Evolutionary conservation across 2,113 vertebrate species (phyloP).

Genomic region (Mustelus asterias): DNA sequence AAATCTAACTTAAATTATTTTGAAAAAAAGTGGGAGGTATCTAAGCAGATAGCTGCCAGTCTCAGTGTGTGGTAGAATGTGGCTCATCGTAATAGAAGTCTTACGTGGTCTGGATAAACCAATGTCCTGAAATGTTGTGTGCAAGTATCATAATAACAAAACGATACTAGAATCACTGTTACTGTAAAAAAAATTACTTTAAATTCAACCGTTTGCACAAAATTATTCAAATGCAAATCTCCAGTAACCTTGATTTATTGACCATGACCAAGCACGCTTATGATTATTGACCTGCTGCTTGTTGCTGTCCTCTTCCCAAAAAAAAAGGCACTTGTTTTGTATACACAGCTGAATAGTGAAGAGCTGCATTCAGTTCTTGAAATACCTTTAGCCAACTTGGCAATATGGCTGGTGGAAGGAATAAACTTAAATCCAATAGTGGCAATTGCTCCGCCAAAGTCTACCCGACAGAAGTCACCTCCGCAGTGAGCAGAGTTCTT

Average conservation of each 20-base stretch:
- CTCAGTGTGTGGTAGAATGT: background rate
- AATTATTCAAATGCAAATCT: background rate
- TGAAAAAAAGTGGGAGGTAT: background rate
- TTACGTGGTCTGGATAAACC: no score
- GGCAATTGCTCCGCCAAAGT: background rate
- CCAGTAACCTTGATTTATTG: background rate
- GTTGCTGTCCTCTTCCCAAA: background rate
- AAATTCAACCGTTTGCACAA: background rate
- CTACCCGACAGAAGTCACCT: background rate
- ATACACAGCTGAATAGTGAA: background rate
- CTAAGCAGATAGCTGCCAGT: background rate
- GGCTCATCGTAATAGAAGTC: background rate
- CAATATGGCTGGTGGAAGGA: background rate
- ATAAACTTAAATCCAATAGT: background rate
- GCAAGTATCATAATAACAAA: background rate
- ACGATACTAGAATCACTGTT: background rate
- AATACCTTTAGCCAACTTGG: background rate
- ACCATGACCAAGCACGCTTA: background rate
- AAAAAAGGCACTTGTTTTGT: slow-evolving; percentile 16
- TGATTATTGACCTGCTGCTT: background rate
- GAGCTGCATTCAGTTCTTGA: background rate
- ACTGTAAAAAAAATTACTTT: background rate
- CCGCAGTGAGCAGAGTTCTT: background rate
- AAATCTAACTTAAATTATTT: background rate
- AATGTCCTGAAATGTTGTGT: background rate